phyloP scores from a whole-genome alignment of 2,888 invertebrate species.

The Plagiodera versicolora region DNA sequence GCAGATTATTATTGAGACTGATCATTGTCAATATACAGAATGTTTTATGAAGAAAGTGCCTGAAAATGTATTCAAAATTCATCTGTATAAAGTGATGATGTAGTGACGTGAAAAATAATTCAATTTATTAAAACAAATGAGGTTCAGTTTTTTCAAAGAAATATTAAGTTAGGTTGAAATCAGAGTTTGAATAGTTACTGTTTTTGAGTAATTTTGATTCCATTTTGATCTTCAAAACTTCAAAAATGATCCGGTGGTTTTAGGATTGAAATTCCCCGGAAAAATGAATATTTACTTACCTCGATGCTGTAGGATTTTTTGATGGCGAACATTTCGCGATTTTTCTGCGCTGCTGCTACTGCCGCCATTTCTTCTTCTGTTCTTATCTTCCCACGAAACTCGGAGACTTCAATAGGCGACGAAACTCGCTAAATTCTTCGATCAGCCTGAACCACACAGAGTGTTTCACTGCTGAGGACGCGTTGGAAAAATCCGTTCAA shows the following conservation, averaged over 20 bases:
- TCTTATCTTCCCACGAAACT: constrained; percentile 39
- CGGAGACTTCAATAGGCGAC: constrained; percentile 37
- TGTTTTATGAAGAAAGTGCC: too few relatives aligned
- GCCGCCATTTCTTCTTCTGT: constrained; percentile 65
- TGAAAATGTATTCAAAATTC: too few relatives aligned
- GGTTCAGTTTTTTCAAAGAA: too few relatives aligned
- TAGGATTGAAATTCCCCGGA: not conserved
- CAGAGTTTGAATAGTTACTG: too few relatives aligned
- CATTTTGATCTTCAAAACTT: too few relatives aligned
- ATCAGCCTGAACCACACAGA: constrained; percentile 50
- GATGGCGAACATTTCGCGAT: constrained; percentile 95
- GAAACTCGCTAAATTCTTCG: constrained; percentile 29
- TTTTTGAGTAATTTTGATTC: too few relatives aligned
- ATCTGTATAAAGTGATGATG: too few relatives aligned
- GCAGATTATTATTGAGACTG: too few relatives aligned
- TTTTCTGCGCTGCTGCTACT: constrained; percentile 90
- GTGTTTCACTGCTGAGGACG: constrained; percentile 55
- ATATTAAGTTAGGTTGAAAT: too few relatives aligned
- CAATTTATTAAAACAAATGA: too few relatives aligned
- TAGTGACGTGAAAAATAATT: too few relatives aligned
- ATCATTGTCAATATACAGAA: too few relatives aligned
- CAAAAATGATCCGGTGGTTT: not conserved
- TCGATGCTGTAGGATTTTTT: constrained; percentile 97
- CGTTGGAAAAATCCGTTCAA: constrained; percentile 49
- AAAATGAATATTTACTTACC: constrained; percentile 64